Evolutionary conservation across 2,888 invertebrate genomes (phyloP), one percentile per base, ranked within the genome.

Genomic region (Spatulosminthurus flaviceps): DNA sequence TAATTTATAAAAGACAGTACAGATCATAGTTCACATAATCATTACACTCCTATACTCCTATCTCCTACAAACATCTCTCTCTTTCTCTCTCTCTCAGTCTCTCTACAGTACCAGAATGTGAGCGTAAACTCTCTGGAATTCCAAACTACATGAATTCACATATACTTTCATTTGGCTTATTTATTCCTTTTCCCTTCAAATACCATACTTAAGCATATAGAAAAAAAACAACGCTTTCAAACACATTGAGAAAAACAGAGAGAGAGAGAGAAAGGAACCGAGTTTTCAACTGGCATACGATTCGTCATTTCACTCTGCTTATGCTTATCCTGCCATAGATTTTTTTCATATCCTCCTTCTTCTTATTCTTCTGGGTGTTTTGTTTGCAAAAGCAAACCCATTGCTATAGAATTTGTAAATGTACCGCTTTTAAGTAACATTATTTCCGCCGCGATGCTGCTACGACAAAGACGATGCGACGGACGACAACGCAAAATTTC

Each of bases 1-100:
- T 70, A 70, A 70, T 70, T 70, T 70, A 70, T 70, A 70, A 70
- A 41, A 34, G 70, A 70, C 70, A 70, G 24, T 70, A 24, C 64
- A 64, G 64, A 64, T 70, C 34, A 41, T 70, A 70, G 70, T 70
- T 41, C 70, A 70, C 70, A 70, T 42, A 70, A 70, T 70, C 70
- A 70, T 70, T 22, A 70, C 41, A 41, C 16, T 70, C 21, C 41
- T 24, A 67, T 67, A 28, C 13, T 13, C 26, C 13, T 67, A 26
- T 16, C 19, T 64, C 13, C 21, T n/a, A n/a, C n/a, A n/a, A n/a
- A n/a, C n/a, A n/a, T n/a, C n/a, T n/a, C n/a, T n/a, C n/a, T n/a
- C n/a, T n/a, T n/a, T n/a, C n/a, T n/a, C n/a, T n/a, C n/a, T n/a
- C n/a, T n/a, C n/a, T n/a, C n/a, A n/a, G 26, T 26, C 21, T 19